phyloP scores from a whole-genome alignment of 1,140 invertebrate genomes.

The Melanaphis sacchari region DNA sequence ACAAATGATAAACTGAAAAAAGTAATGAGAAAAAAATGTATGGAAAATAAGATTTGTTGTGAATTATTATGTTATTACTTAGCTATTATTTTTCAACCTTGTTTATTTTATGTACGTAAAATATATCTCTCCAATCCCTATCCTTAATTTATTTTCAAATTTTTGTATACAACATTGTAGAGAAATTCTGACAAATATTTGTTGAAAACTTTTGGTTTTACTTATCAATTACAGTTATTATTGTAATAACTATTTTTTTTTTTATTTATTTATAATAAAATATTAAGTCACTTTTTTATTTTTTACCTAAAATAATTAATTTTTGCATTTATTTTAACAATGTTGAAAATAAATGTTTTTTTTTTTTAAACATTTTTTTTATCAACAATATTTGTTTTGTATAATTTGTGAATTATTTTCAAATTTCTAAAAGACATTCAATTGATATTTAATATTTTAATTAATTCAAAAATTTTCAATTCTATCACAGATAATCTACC shows the following conservation, averaged over 20 bases:
- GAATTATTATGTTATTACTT: slow-evolving; percentile 38
- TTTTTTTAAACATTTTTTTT: background rate
- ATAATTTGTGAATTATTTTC: slow-evolving; percentile 3
- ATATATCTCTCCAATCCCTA: background rate
- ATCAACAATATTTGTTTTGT: background rate
- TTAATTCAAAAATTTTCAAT: background rate
- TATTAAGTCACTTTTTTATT: background rate
- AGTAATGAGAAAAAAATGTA: background rate
- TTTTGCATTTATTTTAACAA: slow-evolving; percentile 30
- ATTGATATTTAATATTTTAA: background rate
- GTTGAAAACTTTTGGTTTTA: background rate
- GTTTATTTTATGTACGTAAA: slow-evolving; percentile 49
- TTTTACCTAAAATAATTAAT: slow-evolving; percentile 25
- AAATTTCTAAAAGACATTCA: background rate
- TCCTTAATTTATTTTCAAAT: slow-evolving; percentile 25
- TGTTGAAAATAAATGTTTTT: background rate
- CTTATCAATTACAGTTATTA: slow-evolving; percentile 14
- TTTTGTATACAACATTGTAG: slow-evolving; percentile 9
- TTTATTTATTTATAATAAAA: background rate
- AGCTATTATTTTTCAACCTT: background rate
- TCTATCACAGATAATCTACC: background rate
- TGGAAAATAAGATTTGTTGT: background rate
- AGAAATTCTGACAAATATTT: background rate
- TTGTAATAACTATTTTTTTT: background rate
- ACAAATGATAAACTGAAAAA: slow-evolving; percentile 41